These are phyloP conservation scores for Ceyx margarethae DNA, from an alignment of 2,113 vertebrate genomes.

Conservation along the genomic window DNA sequence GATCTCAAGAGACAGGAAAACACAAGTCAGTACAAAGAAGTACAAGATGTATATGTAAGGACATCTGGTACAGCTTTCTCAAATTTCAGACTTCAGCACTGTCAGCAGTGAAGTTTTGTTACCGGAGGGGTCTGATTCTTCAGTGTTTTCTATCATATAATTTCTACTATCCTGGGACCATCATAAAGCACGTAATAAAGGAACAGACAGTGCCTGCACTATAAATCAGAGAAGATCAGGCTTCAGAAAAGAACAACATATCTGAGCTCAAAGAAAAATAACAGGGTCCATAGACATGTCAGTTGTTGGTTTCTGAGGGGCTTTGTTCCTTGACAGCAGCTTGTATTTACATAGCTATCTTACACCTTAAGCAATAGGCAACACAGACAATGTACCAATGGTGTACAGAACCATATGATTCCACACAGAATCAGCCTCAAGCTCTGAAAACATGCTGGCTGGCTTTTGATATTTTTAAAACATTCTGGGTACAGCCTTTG, in stretches of 20 bases:
- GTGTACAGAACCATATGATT: background rate
- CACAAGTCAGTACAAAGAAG: background rate
- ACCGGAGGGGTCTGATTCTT: background rate
- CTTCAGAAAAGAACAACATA: background rate
- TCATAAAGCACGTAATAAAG: background rate
- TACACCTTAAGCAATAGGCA: background rate
- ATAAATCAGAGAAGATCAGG: background rate
- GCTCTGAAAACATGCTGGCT: background rate
- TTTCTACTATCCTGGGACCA: background rate
- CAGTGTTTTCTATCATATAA: background rate
- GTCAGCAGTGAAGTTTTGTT: background rate
- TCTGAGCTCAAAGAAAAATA: background rate
- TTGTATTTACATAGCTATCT: background rate
- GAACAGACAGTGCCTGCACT: background rate
- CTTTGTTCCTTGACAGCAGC: background rate
- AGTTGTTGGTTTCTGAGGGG: background rate
- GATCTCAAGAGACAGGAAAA: constrained; percentile 22
- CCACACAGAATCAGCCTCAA: background rate
- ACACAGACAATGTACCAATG: background rate
- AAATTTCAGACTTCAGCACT: constrained; percentile 5
- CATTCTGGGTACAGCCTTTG: background rate
- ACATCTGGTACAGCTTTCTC: background rate
- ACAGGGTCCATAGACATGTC: background rate
- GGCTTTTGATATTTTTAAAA: background rate
- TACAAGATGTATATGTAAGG: background rate